Conservation (phyloP, 92 coral and sea anemone genomes). For the Virgularia gustaviana region DNA sequence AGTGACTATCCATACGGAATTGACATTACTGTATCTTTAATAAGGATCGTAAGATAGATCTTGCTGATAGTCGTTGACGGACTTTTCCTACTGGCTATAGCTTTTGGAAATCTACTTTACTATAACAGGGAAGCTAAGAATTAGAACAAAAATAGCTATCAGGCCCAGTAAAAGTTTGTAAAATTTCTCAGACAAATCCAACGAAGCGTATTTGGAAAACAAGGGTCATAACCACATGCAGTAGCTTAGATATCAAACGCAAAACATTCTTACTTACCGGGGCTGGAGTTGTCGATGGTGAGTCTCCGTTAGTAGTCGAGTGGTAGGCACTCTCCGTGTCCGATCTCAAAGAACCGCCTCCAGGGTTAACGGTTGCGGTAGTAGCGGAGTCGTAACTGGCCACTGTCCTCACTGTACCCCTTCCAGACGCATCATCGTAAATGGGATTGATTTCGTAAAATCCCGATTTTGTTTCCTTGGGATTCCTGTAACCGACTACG, state of each 20-base stretch:
- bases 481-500: constrained; percentile 28
- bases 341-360: constrained; percentile 26
- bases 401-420: constrained; percentile 25
- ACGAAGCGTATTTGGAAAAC: not conserved
- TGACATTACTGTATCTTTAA: no score
- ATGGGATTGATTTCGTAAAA: constrained; percentile 32
- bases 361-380: not conserved
- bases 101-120: no score
- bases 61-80: no score
- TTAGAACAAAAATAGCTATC: no score
- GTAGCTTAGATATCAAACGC: not conserved
- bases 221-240: not conserved
- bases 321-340: constrained; percentile 33
- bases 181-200: no score
- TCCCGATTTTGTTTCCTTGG: constrained; percentile 17
- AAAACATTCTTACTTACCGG: constrained; percentile 2
- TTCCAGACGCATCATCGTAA: constrained; percentile 13
- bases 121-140: no score
- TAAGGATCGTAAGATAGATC: no score
- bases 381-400: constrained; percentile 23
- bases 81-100: no score
- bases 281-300: constrained; percentile 11
- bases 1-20: no score
- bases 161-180: no score
- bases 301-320: constrained; percentile 21